Evolutionary conservation across 2,113 vertebrate species (phyloP).

Genomic region (Opisthocomus hoazin): DNA sequence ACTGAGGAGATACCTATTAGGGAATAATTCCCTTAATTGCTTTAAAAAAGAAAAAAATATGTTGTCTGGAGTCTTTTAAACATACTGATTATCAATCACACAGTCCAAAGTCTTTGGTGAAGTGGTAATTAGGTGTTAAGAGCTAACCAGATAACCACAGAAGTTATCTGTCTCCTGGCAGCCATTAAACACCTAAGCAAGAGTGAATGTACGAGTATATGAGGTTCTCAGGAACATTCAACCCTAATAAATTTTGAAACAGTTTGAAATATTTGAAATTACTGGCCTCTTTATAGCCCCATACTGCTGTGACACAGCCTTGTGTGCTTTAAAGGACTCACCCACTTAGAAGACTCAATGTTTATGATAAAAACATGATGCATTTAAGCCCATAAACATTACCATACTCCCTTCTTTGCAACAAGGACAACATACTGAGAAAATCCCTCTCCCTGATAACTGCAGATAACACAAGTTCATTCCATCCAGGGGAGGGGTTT

Average conservation of each 20-base stretch:
- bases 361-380: neutral
- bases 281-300: constrained; percentile 40
- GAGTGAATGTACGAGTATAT: constrained; percentile 62
- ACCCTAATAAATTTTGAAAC: constrained; percentile 52
- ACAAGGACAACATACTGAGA: neutral
- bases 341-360: neutral
- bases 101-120: constrained; percentile 41
- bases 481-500: neutral
- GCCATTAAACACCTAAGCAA: constrained; percentile 67
- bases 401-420: neutral
- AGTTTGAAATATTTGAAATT: constrained; percentile 60
- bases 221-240: constrained; percentile 63
- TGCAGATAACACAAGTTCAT: neutral
- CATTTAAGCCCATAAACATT: neutral
- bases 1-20: constrained; percentile 22
- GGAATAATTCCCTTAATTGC: constrained; percentile 56
- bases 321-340: constrained; percentile 28
- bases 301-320: constrained; percentile 9
- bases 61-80: constrained; percentile 57
- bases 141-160: constrained; percentile 67
- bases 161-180: constrained; percentile 47
- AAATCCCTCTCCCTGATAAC: neutral
- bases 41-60: neutral
- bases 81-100: constrained; percentile 45
- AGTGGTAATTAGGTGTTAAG: constrained; percentile 66